These are phyloP conservation scores for Cottoperca gobio DNA, from an alignment of 2,797 vertebrate species.

Conservation along the genomic window DNA sequence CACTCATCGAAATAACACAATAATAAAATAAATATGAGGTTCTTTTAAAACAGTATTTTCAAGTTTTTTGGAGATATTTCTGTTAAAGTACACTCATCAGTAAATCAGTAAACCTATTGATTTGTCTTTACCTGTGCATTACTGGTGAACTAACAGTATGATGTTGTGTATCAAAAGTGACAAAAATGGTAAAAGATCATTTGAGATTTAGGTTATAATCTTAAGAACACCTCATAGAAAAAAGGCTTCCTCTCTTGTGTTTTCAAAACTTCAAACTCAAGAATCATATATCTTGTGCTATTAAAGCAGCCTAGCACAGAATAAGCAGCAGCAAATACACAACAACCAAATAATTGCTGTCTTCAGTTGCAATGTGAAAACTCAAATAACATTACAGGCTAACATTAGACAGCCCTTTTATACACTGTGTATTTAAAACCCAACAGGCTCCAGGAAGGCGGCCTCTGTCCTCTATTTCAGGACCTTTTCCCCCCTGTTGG, in stretches of 20 bases:
- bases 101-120: conserved; percentile 53
- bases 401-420: conserved; percentile 77
- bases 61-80: conserved; percentile 59
- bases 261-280: conserved; percentile 54
- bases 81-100: conserved; percentile 44
- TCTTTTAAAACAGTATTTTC: conserved; percentile 68
- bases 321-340: conserved; percentile 71
- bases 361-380: conserved; percentile 73
- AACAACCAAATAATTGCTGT: conserved; percentile 67
- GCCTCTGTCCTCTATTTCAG: conserved; percentile 81
- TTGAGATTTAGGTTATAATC: conserved; percentile 37
- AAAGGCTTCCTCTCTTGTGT: conserved; percentile 40
- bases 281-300: conserved; percentile 28
- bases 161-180: conserved; percentile 57
- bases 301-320: conserved; percentile 58
- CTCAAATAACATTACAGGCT: conserved; percentile 78
- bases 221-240: conserved; percentile 57
- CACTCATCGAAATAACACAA: conserved; percentile 59
- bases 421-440: conserved; percentile 81
- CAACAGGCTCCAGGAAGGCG: conserved; percentile 80
- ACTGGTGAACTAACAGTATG: conserved; percentile 22
- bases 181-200: conserved; percentile 22
- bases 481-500: conserved; percentile 83
- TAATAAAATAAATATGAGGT: conserved; percentile 72
- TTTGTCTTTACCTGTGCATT: conserved; percentile 46